phyloP scores from a whole-genome alignment of 2,113 vertebrate genomes.

The Carassius gibelio region DNA sequence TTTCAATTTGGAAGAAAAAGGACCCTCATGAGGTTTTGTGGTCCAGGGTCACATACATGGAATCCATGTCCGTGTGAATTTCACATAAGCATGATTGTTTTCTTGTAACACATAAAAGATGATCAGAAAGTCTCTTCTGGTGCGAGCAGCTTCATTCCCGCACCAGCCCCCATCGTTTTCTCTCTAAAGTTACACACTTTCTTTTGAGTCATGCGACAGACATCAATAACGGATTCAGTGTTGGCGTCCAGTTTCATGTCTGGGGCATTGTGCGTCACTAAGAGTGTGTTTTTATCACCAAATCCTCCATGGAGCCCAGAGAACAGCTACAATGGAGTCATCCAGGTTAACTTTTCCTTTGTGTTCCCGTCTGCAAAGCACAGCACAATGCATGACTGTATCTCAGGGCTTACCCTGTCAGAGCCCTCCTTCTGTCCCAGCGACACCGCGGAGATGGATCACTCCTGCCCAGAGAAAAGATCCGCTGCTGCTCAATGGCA shows the following conservation, averaged over 20 bases:
- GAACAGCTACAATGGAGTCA: conserved; percentile 55
- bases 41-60: no score
- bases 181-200: conserved; percentile 5
- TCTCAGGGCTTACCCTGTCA: conserved; percentile 60
- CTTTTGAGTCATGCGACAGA: conserved; percentile 30
- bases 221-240: conserved; percentile 34
- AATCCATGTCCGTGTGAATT: background rate
- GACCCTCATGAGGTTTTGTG: no score
- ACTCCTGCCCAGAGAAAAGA: conserved; percentile 60
- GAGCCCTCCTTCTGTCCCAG: conserved; percentile 56
- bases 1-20: no score
- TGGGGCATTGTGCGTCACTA: conserved; percentile 45
- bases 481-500: conserved; percentile 56
- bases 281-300: conserved; percentile 51
- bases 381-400: conserved; percentile 62
- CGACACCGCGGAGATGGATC: conserved; percentile 61
- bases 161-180: background rate
- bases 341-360: conserved; percentile 58
- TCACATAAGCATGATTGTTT: background rate
- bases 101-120: background rate
- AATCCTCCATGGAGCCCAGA: conserved; percentile 52
- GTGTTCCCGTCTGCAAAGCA: conserved; percentile 50
- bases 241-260: conserved; percentile 52
- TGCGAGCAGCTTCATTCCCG: background rate
- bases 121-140: background rate